Base-by-base conservation (phyloP, 2,888 invertebrate species). In the Lithophane leautieri region DNA sequence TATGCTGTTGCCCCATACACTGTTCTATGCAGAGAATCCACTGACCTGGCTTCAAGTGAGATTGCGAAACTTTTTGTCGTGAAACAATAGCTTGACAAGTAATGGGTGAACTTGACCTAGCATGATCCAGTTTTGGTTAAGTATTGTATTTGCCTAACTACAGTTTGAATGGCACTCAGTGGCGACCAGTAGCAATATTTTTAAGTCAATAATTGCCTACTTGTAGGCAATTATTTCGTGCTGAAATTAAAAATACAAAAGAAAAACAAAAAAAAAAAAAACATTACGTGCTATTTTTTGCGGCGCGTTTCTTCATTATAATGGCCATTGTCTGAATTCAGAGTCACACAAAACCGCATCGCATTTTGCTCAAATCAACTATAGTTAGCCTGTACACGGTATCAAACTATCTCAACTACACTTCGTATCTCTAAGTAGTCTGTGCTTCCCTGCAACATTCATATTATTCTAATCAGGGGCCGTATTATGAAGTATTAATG, bases 21-120 rank as follows among this genome's bases (percentile, higher is more conserved):
- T 50, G n/a, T 65, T 65, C 66, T 58, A 34, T 56, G 69, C 60
- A 68, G 74, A 68, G 74, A 79, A 65, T 79, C 68, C 65, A 16
- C 28, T 69, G 75, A 75, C 79, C 68, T 75, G 79, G 25, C 79
- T 65, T 69, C 54, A 60, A 79, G 40, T 22, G 2, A 54, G 44
- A 54, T 79, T 79, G 58, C 34, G 68, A 79, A 54, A 79, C 79
- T n/a, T 19, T 54, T 22, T 69, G 69, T 75, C 79, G 40, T 75
- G 28, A 79, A 79, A 79, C 79, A 79, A 79, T 79, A 75, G 79
- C 69, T 75, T 79, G 79, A 70, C 79, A 79, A 69, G 47, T 79
- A 40, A 79, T 75, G 28, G 16, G 60, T 75, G 63, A 69, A 79
- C 79, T 79, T 79, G 79, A 79, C 79, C 65, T 54, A 22, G 40